Conservation (phyloP, 2,797 vertebrate genomes). For the Gephyroberyx darwinii region DNA sequence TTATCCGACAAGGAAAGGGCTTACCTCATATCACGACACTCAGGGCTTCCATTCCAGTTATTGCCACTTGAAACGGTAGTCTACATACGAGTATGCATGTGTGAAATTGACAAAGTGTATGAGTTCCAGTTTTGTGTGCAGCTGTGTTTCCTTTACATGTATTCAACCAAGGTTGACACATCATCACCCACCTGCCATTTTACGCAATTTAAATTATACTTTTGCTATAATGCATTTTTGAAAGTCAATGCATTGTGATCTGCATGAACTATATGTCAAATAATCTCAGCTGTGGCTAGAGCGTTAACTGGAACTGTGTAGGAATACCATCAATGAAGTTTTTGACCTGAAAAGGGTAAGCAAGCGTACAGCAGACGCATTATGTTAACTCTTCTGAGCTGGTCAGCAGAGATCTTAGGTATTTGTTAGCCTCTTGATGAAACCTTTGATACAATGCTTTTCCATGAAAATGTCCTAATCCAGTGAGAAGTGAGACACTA, state of each 20-base stretch:
- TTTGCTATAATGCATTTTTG: background rate
- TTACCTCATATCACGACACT: slow-evolving; percentile 80
- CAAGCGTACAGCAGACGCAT: background rate
- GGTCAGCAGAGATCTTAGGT: background rate
- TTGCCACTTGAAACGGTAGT: slow-evolving; percentile 73
- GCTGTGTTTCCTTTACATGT: slow-evolving; percentile 19
- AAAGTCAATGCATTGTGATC: background rate
- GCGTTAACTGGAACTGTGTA: background rate
- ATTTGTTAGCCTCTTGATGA: background rate
- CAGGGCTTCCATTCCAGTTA: slow-evolving; percentile 68
- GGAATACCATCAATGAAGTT: background rate
- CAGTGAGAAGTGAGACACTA: background rate
- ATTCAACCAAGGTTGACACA: background rate
- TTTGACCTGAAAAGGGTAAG: background rate
- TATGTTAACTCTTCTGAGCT: background rate
- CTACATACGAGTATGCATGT: slow-evolving; percentile 34
- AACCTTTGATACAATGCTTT: no score
- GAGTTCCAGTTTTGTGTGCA: slow-evolving; percentile 35
- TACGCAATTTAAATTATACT: background rate
- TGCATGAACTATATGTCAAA: background rate
- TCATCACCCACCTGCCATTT: background rate
- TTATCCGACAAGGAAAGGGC: slow-evolving; percentile 83
- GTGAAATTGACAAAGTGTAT: slow-evolving; percentile 39
- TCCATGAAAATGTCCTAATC: background rate
- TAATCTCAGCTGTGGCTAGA: background rate